phyloP scores from a whole-genome alignment of 2,113 vertebrate genomes.

The Takifugu flavidus region DNA sequence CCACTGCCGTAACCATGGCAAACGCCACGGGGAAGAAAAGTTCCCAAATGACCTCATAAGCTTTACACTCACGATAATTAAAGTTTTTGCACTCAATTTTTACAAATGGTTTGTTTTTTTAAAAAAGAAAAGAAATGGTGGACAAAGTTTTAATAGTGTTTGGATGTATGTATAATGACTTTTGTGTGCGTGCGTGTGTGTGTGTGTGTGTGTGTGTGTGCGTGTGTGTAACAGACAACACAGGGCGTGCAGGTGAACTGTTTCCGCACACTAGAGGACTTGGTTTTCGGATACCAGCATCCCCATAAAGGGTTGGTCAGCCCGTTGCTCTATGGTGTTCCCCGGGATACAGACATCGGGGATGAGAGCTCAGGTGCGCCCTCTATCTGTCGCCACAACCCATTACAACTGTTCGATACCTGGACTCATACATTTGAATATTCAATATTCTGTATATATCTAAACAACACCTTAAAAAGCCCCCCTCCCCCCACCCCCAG shows the following conservation, averaged over 20 bases:
- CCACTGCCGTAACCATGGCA: too few species aligned
- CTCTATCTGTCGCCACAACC: neutral
- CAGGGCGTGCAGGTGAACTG: conserved; percentile 84
- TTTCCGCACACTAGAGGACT: conserved; percentile 79
- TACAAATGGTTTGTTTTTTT: too few species aligned
- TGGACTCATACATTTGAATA: neutral
- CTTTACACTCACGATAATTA: too few species aligned
- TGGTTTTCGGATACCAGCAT: conserved; percentile 82
- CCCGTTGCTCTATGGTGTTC: conserved; percentile 78
- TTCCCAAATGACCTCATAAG: too few species aligned
- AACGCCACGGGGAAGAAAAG: too few species aligned
- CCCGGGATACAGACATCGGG: conserved; percentile 50
- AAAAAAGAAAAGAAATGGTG: too few species aligned
- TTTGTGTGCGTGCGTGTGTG: neutral
- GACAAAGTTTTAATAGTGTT: neutral
- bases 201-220: neutral
- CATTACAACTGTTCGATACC: neutral
- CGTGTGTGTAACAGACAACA: conserved; percentile 69
- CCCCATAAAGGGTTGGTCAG: conserved; percentile 84
- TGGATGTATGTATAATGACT: too few species aligned
- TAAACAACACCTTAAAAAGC: neutral
- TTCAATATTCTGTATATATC: neutral
- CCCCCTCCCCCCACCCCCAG: neutral
- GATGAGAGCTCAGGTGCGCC: conserved; percentile 80
- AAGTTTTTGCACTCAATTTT: too few species aligned